phyloP scores from a whole-genome alignment of 1,140 invertebrate genomes.

The Meloidogyne hapla region DNA sequence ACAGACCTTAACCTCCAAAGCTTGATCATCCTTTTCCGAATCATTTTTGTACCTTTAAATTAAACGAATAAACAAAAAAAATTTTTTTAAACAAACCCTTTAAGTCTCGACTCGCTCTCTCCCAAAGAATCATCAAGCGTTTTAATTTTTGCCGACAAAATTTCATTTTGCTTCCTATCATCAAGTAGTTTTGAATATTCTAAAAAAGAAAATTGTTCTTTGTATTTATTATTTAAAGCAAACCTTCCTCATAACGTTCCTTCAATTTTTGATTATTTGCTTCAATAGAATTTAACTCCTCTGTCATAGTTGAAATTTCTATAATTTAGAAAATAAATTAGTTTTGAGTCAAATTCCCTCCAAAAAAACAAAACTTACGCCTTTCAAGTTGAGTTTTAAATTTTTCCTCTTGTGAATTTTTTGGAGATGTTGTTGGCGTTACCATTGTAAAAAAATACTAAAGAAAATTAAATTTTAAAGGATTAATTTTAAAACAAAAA shows the following conservation, averaged over 20 bases:
- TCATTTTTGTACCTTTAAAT: too few species aligned
- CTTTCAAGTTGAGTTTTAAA: not conserved
- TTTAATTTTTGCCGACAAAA: too few species aligned
- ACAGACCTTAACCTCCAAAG: too few species aligned
- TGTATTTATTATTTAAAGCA: too few species aligned
- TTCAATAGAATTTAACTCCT: not conserved
- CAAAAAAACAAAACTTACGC: not conserved
- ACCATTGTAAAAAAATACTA: not conserved
- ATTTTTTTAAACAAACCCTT: not conserved
- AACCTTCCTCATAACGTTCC: not conserved
- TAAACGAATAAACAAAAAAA: too few species aligned
- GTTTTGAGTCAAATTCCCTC: not conserved
- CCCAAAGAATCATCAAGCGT: too few species aligned
- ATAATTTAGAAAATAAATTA: slow-evolving; percentile 7
- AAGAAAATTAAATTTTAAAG: too few species aligned
- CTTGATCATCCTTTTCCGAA: too few species aligned
- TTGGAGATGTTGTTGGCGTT: not conserved
- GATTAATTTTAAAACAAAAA: too few species aligned
- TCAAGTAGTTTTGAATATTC: not conserved
- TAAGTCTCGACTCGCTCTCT: too few species aligned
- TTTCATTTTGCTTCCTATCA: not conserved
- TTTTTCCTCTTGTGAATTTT: not conserved
- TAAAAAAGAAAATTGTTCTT: too few species aligned
- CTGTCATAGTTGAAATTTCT: not conserved
- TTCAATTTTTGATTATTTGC: not conserved